Evolutionary conservation across 2,113 vertebrate genomes (phyloP).

Genomic region (Mustela nigripes): DNA sequence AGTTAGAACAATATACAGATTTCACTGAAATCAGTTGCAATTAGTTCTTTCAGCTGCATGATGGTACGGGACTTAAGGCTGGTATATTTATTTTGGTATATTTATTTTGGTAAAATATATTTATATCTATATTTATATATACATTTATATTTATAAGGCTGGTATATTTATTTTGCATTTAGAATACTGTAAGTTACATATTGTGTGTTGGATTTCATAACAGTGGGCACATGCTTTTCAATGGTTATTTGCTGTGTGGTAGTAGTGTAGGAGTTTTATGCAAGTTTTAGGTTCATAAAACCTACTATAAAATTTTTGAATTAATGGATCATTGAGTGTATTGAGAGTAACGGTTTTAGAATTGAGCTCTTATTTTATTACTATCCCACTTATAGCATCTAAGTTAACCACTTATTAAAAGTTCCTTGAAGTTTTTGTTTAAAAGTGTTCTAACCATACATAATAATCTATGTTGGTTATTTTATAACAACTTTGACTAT

Average conservation of each 20-base stretch:
- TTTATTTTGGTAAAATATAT: neutral
- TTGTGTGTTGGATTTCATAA: neutral
- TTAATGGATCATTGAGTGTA: slow-evolving; percentile 39
- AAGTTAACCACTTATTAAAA: slow-evolving; percentile 50
- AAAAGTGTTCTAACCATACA: slow-evolving; percentile 41
- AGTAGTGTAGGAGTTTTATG: neutral
- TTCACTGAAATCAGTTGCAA: neutral
- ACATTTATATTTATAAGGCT: neutral
- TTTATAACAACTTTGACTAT: slow-evolving; percentile 17
- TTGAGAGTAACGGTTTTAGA: slow-evolving; percentile 50
- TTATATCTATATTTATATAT: no score
- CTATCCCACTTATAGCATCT: neutral
- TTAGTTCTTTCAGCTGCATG: neutral
- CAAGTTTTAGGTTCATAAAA: slow-evolving; percentile 29
- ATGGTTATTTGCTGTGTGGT: neutral
- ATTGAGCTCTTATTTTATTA: slow-evolving; percentile 47
- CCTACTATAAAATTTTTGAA: neutral
- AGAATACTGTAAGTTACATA: neutral
- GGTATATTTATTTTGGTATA: neutral
- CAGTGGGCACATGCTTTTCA: neutral
- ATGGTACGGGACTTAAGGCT: slow-evolving; percentile 16
- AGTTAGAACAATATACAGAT: neutral
- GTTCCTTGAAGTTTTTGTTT: slow-evolving; percentile 49
- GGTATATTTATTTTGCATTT: slow-evolving; percentile 18
- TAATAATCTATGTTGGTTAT: neutral